Percentiles rank a stretch among this genome's conserved stretches.
Conservation (phyloP, 2,797 vertebrate genomes). For the Morelia viridis region DNA sequence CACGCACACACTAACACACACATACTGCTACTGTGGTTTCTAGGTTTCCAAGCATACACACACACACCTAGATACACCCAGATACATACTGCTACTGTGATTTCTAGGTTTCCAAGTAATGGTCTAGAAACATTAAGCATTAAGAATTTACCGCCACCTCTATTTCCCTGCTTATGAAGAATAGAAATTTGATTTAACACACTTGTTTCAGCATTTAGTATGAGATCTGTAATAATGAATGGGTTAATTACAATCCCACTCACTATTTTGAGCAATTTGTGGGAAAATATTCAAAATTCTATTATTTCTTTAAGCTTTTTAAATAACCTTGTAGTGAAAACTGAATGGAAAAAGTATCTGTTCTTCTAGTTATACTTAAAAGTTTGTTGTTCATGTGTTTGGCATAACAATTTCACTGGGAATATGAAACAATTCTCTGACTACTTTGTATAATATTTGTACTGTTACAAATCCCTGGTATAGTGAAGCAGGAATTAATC, state of each 20-base stretch:
- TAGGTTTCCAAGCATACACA: not conserved
- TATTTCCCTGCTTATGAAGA: not conserved
- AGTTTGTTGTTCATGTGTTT: conserved; percentile 39
- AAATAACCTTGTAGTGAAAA: conserved; percentile 37
- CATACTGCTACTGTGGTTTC: not conserved
- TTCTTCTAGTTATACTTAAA: conserved; percentile 23
- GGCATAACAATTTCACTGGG: conserved; percentile 33
- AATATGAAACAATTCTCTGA: not conserved
- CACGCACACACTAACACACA: not conserved
- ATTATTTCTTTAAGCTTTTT: conserved; percentile 19
- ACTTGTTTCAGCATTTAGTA: not conserved
- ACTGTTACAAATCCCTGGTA: not conserved
- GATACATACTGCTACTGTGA: not conserved
- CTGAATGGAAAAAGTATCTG: conserved; percentile 14
- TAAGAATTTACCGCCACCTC: not conserved
- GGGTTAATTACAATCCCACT: not conserved
- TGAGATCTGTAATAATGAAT: not conserved
- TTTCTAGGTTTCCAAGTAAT: not conserved
- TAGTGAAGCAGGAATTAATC: not conserved
- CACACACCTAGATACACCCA: too few species aligned
- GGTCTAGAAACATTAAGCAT: not conserved
- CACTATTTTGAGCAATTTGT: not conserved
- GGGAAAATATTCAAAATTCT: fast-evolving
- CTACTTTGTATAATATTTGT: not conserved
- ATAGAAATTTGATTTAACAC: not conserved